Evolutionary conservation across 2,113 vertebrate species (phyloP), one percentile per base, ranked within the genome.

Genomic region (Alaudala cheleensis): DNA sequence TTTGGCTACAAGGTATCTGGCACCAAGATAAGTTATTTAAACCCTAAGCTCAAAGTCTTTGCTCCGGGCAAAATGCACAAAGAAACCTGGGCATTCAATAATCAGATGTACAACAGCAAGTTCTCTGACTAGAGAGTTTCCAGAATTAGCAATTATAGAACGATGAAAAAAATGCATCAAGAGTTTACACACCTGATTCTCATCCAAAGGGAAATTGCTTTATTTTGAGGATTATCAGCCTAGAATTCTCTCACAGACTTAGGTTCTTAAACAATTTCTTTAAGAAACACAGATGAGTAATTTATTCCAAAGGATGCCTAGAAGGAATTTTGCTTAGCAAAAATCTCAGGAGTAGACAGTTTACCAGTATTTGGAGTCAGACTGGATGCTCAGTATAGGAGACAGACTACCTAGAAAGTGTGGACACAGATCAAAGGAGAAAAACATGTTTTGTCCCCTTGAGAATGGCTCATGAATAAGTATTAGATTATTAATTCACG

Each of bases 271-370:
- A 65, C 61, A 29, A 90, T 73, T 92, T 67, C 19, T 76, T 92
- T 65, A 88, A 45, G 80, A 92, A 93, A 80, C 24, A 76, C 25
- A 92, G 60, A 39, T 6, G 25, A 92, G 22, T 73, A 10, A 88
- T 66, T 95, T 81, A 86, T 81, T 92, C 50, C 28, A 80, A 80
- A 83, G 45, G 20, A 92, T 86, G 67, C n/a, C 85, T 88, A 39
- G 33, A 91, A 94, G 74, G 50, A 88, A 92, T 47, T 58, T 37
- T 77, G 33, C 39, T 88, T 65, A 90, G 16, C 37, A 82, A 86
- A 94, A 88, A 77, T 88, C 85, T 82, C 82, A 82, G 42, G 21
- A 81, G 62, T 25, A 88, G 62, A 80, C 14, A 69, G 53, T 9
- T 90, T 80, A 44, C 54, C 57, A 88, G 54, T 56, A 83, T 94